These are phyloP conservation scores for Hydrotaea diabolus DNA, from an alignment of 2,888 invertebrate species.

Conservation along the genomic window DNA sequence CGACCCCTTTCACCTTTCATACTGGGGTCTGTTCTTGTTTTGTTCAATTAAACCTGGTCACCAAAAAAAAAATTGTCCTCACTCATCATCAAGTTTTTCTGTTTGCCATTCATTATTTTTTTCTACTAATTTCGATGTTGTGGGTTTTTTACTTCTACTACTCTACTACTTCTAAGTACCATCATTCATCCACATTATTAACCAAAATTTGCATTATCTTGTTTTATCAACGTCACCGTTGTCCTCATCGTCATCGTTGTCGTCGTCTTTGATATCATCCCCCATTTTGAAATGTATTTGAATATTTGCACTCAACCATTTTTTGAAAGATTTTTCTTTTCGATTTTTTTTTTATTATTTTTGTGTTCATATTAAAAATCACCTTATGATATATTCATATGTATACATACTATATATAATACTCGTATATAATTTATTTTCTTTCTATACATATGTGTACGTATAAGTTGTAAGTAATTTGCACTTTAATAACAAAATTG, in stretches of 20 bases:
- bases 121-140: constrained; percentile 17
- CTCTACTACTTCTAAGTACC: not conserved
- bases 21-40: not conserved
- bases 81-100: not conserved
- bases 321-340: not conserved
- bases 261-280: not conserved
- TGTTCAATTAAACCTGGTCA: not conserved
- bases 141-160: constrained; percentile 15
- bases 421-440: constrained; percentile 13
- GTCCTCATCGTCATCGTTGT: constrained; percentile 24
- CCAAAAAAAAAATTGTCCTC: not conserved
- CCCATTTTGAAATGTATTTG: not conserved
- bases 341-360: not conserved
- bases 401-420: not conserved
- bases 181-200: not conserved
- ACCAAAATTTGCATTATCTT: not conserved
- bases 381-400: constrained; percentile 12
- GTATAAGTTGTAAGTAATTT: constrained; percentile 37
- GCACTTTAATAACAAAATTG: constrained; percentile 20
- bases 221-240: constrained; percentile 8
- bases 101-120: not conserved
- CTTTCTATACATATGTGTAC: not conserved
- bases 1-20: not conserved
- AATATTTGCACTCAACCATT: not conserved
- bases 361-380: not conserved